Base-by-base conservation (phyloP, 2,797 vertebrate species). In the Onychomys torridus region DNA sequence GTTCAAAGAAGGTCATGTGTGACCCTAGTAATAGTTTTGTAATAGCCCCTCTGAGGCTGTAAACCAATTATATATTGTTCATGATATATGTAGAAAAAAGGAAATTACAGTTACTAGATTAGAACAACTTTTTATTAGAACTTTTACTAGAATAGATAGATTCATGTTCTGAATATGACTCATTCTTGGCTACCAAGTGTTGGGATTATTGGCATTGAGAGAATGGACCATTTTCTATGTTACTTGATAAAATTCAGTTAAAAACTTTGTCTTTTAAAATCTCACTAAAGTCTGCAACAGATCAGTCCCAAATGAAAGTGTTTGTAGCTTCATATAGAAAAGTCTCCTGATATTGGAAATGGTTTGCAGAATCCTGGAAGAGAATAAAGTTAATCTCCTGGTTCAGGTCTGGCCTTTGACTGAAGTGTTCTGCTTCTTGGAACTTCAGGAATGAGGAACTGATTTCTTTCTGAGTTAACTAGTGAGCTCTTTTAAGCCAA, bases 241-340 rank as follows among this genome's bases (percentile, higher is more conserved):
- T 93, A 52, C 77, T 90, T 95, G 55, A 43, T 37, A 82, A 94
- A 95, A 87, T 94, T 93, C 67, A 71, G 17, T 96, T 91, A 19
- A 95, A 90, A 93, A 37, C 32, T 12, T 96, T 89, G 9, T 90
- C 76, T 86, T 89, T 79, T 83, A 89, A 90, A 92, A 23, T 55
- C 37, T 94, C 34, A 46, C 46, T 37, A 96, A 95, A 92, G 52
- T 90, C 49, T 89, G 46, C 57, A 67, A 59, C 91, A 37, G 84
- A 75, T 82, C 46, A 79, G 21, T 94, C 34, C 52, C 77, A 78
- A 32, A 75, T 91, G 46, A 94, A 49, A 82, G 5, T 81, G 46
- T 67, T 93, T 92, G 57, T 81, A 75, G 52, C 40, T 95, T 97
- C 65, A 40, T 94, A 52, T 27, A 77, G 77, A 91, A 95, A 90